Evolutionary conservation across 2,797 vertebrate species (phyloP).

Genomic region (Australoheros facetus): DNA sequence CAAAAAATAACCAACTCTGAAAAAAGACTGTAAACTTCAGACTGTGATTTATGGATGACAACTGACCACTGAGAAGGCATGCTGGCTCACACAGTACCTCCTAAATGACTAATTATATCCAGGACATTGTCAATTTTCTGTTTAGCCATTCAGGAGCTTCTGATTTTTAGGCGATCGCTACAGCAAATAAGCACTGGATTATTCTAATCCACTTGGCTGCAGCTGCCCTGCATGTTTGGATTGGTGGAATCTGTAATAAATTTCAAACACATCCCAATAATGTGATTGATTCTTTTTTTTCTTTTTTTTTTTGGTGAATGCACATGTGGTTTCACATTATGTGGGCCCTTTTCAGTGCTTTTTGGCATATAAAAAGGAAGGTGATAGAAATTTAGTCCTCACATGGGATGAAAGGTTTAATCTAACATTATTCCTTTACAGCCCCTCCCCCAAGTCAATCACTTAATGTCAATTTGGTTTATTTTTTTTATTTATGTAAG

Average conservation of each 20-base stretch:
- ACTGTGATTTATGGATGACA: not conserved
- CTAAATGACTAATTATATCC: not conserved
- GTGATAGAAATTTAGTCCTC: slow-evolving; percentile 29
- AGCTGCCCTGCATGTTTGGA: not conserved
- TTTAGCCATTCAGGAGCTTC: not conserved
- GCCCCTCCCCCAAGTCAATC: slow-evolving; percentile 58
- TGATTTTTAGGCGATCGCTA: not conserved
- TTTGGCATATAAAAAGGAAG: slow-evolving; percentile 22
- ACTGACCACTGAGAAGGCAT: not conserved
- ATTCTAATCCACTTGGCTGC: not conserved
- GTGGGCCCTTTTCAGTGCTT: not conserved
- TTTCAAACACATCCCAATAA: not conserved
- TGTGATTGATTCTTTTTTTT: not conserved
- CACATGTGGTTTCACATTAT: not conserved
- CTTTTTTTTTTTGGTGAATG: not conserved
- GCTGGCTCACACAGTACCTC: not conserved
- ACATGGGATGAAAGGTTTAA: slow-evolving; percentile 49
- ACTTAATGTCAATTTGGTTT: slow-evolving; percentile 69
- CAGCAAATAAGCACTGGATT: not conserved
- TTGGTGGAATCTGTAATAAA: not conserved
- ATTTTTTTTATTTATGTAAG: slow-evolving; percentile 37
- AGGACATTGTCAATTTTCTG: not conserved
- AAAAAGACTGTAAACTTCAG: not conserved
- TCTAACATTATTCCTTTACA: slow-evolving; percentile 40
- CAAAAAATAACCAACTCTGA: not conserved